phyloP scores from a whole-genome alignment of 2,113 vertebrate genomes.

The Megatriorchis doriae region DNA sequence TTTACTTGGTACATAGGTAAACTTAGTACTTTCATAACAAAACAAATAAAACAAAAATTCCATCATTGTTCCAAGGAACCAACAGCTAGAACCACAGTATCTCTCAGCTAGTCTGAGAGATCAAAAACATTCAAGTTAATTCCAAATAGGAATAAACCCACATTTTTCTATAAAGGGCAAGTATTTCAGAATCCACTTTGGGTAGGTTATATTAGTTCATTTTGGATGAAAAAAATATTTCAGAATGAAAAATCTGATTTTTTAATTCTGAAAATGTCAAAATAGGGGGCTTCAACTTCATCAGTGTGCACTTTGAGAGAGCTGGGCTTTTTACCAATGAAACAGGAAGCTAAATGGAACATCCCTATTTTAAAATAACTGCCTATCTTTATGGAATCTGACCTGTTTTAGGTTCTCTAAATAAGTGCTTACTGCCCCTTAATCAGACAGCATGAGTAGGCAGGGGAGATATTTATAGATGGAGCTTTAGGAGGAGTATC shows the following conservation, averaged over 20 bases:
- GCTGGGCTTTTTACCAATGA: not conserved
- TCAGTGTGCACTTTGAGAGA: not conserved
- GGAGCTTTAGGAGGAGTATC: slow-evolving; percentile 36
- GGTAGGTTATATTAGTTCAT: not conserved
- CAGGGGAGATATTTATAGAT: slow-evolving; percentile 41
- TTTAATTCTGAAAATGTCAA: not conserved
- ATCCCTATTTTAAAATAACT: not conserved
- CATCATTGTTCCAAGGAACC: not conserved
- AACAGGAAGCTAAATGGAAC: not conserved
- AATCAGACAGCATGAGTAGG: slow-evolving; percentile 43
- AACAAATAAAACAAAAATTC: not conserved
- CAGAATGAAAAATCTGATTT: not conserved
- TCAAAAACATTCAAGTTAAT: not conserved
- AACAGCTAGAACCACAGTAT: not conserved
- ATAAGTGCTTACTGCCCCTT: slow-evolving; percentile 4
- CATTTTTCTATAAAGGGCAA: not conserved
- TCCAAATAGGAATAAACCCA: not conserved
- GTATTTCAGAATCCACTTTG: not conserved
- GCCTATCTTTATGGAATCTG: not conserved
- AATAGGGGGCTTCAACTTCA: not conserved
- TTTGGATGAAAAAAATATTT: not conserved
- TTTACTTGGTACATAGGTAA: not conserved
- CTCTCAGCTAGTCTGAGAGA: not conserved
- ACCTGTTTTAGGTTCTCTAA: slow-evolving; percentile 5
- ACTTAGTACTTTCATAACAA: not conserved